Conservation (phyloP, 2,797 vertebrate genomes). For the Oreonectes daqikongensis region DNA sequence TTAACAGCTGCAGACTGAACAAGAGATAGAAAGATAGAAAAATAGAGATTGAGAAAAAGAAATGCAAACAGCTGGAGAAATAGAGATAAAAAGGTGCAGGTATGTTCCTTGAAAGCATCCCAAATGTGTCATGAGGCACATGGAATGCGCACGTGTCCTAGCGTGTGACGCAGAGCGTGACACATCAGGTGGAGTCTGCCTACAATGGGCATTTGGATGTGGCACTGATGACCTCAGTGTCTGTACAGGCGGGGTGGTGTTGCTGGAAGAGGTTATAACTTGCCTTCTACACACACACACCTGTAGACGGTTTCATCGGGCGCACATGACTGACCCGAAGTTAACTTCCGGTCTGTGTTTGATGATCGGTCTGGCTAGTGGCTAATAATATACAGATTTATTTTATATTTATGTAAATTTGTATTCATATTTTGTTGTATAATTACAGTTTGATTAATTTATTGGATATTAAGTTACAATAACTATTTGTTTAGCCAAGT, state of each 20-base stretch:
- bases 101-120: constrained; percentile 55
- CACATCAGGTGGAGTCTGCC: constrained; percentile 46
- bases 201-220: constrained; percentile 8
- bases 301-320: too few relatives aligned
- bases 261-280: not conserved
- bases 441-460: too few relatives aligned
- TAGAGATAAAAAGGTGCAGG: not conserved
- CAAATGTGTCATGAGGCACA: constrained; percentile 43
- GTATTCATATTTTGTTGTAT: too few relatives aligned
- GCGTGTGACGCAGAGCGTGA: constrained; percentile 46
- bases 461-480: too few relatives aligned
- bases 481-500: too few relatives aligned
- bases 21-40: constrained; percentile 27
- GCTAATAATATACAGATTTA: too few relatives aligned
- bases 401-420: too few relatives aligned
- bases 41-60: constrained; percentile 32
- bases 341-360: too few relatives aligned
- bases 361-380: too few relatives aligned
- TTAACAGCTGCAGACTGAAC: constrained; percentile 56
- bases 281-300: too few relatives aligned
- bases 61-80: not conserved
- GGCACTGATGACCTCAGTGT: constrained; percentile 33
- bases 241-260: constrained; percentile 35
- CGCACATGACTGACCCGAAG: too few relatives aligned
- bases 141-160: constrained; percentile 54